These are phyloP conservation scores for Pachycephus smyrnensis DNA, from an alignment of 2,888 invertebrate species.

Conservation along the genomic window DNA sequence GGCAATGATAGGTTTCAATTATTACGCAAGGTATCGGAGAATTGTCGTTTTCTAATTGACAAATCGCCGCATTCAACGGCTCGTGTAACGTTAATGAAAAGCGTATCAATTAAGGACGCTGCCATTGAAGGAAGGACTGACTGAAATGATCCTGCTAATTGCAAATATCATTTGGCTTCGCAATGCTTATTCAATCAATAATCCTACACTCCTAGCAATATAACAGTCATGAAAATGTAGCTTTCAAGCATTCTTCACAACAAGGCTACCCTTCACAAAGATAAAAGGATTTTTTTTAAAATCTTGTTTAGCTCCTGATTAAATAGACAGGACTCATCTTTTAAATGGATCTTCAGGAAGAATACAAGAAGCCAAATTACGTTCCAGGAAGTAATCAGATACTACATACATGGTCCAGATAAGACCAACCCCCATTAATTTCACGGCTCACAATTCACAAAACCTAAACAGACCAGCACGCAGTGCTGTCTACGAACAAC, in stretches of 20 bases:
- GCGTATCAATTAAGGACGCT: neutral
- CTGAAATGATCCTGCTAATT: neutral
- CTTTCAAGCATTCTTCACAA: too few species aligned
- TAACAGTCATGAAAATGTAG: neutral
- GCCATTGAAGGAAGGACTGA: neutral
- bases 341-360: neutral
- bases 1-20: constrained; percentile 21
- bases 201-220: neutral
- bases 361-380: too few species aligned
- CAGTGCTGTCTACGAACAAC: neutral
- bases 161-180: neutral
- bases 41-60: neutral
- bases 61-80: neutral
- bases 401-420: too few species aligned
- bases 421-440: too few species aligned
- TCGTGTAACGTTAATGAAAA: neutral
- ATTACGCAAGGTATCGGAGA: constrained; percentile 6
- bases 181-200: neutral
- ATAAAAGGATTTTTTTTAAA: neutral
- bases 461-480: neutral
- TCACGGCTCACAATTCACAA: neutral
- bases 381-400: neutral
- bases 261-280: too few species aligned
- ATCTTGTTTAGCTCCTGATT: neutral
- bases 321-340: neutral